Conservation (phyloP, 2,797 vertebrate species). For the Gallirallus australis region DNA sequence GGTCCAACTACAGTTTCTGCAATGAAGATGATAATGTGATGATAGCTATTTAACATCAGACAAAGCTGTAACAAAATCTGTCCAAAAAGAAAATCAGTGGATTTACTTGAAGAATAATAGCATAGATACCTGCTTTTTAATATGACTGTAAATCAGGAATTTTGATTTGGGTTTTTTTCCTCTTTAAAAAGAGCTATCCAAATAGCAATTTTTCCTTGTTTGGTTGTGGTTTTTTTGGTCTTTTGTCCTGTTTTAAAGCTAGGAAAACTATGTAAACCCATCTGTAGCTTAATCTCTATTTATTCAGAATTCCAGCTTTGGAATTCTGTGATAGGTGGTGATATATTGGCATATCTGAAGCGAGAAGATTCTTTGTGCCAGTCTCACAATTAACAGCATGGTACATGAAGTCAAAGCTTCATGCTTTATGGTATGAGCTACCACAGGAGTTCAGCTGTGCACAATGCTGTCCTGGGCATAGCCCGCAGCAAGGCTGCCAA, state of each 20-base stretch:
- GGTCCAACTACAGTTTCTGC: background rate
- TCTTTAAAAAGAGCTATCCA: background rate
- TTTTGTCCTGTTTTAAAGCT: background rate
- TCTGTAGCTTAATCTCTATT: background rate
- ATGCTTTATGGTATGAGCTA: background rate
- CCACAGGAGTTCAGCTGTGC: background rate
- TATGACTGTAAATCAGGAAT: background rate
- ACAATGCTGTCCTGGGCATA: background rate
- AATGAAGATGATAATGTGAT: background rate
- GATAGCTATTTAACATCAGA: background rate
- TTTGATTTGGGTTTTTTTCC: background rate
- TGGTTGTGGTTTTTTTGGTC: background rate
- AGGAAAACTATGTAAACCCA: rapidly evolving
- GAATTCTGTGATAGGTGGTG: background rate
- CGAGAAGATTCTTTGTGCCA: background rate
- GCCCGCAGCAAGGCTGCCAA: background rate
- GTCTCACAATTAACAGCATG: background rate
- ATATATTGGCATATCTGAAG: background rate
- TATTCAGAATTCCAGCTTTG: background rate
- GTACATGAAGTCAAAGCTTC: background rate
- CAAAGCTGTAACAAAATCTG: background rate
- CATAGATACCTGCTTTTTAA: background rate
- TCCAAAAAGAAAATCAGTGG: background rate
- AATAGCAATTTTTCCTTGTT: background rate
- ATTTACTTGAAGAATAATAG: background rate